These are phyloP conservation scores for Pseudotriccus pelzelni DNA, from an alignment of 2,797 vertebrate species.

Conservation along the genomic window DNA sequence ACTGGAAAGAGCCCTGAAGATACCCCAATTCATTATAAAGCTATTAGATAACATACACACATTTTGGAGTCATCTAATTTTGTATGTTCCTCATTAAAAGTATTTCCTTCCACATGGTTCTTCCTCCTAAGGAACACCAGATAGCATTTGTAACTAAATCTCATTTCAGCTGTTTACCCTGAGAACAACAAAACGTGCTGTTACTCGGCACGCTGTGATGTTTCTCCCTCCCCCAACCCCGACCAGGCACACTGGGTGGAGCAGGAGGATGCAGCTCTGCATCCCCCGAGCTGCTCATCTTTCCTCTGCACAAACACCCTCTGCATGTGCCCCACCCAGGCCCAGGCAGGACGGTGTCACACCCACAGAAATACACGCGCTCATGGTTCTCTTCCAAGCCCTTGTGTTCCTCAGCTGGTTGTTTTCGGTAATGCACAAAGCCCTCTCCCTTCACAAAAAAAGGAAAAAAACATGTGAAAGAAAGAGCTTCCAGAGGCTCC, in stretches of 20 bases:
- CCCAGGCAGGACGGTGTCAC: background rate
- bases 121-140: background rate
- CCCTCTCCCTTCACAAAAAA: background rate
- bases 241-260: background rate
- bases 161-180: background rate
- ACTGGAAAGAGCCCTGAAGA: background rate
- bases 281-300: background rate
- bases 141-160: background rate
- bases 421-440: background rate
- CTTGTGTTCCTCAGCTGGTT: background rate
- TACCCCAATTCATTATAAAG: background rate
- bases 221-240: background rate
- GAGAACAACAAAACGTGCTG: background rate
- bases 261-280: background rate
- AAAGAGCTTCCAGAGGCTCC: background rate
- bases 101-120: background rate
- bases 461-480: fast-evolving
- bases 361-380: background rate
- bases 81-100: background rate
- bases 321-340: background rate
- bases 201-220: fast-evolving
- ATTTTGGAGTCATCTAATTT: constrained; percentile 1
- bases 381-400: background rate
- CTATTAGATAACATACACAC: background rate
- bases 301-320: background rate